Base-by-base conservation (phyloP, 2,888 invertebrate genomes). In the Hyposoter dolosus region DNA sequence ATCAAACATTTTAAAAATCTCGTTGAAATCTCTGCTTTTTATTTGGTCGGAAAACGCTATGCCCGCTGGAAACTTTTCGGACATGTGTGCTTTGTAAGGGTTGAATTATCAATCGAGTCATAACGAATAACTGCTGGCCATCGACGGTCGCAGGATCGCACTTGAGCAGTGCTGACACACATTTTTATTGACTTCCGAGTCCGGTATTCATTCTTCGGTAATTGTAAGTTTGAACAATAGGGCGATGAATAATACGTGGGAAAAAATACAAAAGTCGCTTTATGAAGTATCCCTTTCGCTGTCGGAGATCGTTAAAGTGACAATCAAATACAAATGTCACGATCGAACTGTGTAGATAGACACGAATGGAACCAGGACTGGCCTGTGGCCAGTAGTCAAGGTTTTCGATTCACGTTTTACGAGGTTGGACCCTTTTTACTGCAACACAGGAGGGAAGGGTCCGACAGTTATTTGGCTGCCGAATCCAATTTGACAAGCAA, bases 401-500 rank as follows among this genome's bases (percentile, higher is more conserved):
- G 69, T 69, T 71, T 72, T 28, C 47, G 75, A 66, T 74, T 68
- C 19, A 23, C 15, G 19, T n/a, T 60, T 60, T 60, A 60, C 60
- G 60, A 60, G 60, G 28, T 15, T 60, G 60, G 28, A 60, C 15
- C 60, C 28, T 60, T 28, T 60, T 60, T 60, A 60, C 60, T 5
- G 28, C 69, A 71, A 65, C 50, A 71, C 76, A 65, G 76, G 66
- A 76, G 45, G 60, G 47, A 76, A 69, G 32, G 17, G 60, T 50
- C n/a, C 50, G 81, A 68, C 82, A 82, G 86, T 90, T 91, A 90
- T 91, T 90, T 90, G 90, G 90, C 89, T 88, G 89, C 89, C 84
- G 88, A 88, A 91, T 90, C 90, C 90, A 90, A 92, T 91, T 92
- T 92, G 90, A 89, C 89, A 88, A 90, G 89, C 91, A 90, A 91